phyloP scores from a whole-genome alignment of 2,113 vertebrate species.

The Xenopus laevis region DNA sequence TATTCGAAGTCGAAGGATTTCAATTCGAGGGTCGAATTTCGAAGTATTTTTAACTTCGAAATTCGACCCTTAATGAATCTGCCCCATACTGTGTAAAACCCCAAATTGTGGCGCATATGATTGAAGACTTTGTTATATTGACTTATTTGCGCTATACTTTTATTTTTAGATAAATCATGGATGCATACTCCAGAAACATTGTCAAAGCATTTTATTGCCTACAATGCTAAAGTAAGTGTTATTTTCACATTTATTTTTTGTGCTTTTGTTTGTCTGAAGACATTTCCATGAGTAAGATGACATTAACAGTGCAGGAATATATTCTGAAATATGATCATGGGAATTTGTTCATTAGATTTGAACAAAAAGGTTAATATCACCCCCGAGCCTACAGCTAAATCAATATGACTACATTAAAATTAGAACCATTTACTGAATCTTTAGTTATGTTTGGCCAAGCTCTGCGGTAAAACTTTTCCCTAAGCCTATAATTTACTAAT shows the following conservation, averaged over 20 bases:
- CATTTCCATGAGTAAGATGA: neutral
- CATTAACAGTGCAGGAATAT: neutral
- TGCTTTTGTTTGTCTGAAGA: neutral
- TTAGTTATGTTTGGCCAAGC: too few species aligned
- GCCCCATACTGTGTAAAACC: too few species aligned
- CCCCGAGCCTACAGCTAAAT: neutral
- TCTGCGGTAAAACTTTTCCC: too few species aligned
- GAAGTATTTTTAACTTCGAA: too few species aligned
- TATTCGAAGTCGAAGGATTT: too few species aligned
- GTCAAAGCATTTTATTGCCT: conserved; percentile 95
- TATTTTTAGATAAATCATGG: conserved; percentile 95
- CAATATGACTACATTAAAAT: neutral
- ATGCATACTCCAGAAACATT: conserved; percentile 96
- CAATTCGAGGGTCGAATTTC: too few species aligned
- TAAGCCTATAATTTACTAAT: too few species aligned
- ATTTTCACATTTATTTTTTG: too few species aligned
- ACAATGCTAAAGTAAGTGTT: conserved; percentile 90
- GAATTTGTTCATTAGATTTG: neutral
- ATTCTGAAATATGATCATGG: neutral
- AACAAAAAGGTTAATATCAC: neutral
- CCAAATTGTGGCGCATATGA: too few species aligned
- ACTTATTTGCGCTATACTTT: conserved; percentile 11
- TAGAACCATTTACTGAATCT: too few species aligned
- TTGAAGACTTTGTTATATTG: too few species aligned
- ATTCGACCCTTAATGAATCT: too few species aligned